Base-by-base conservation (phyloP, 2,797 vertebrate species). In the Spea hammondii region DNA sequence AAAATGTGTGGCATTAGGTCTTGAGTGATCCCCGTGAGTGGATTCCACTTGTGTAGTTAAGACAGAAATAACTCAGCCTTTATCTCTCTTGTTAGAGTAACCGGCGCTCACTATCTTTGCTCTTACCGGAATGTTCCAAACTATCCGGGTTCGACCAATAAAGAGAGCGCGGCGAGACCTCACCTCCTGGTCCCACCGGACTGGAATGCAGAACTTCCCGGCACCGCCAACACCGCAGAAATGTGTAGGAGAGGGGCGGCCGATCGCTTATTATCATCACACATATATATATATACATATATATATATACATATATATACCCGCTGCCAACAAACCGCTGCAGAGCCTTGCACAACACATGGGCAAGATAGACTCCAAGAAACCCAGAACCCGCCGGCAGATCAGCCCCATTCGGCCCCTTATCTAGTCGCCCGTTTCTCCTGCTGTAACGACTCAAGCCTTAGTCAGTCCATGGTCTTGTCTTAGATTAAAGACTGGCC, bases 21-120 rank as follows among this genome's bases (percentile, higher is more conserved):
- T 13, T 51, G 32, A 12, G 13, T 48, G 32, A 74, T 49, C 57
- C 54, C 62, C 44, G 6, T 11, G 69, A 64, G 59, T 54, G 65
- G 65, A 67, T 76, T 76, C 64, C 74, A 75, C 62, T 66, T 14
- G 13, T 53, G 17, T 6, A 65, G 54, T 13, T 6, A 12, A 46
- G 9, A 66, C 17, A 79, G 48, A 78, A 74, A 74, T 79, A 79
- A 59, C 55, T 49, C 2, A 4, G 44, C 32, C 8, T 59, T 54
- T 65, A 65, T 74, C 72, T 17, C 8, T 6, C 57, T 48, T 74
- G 45, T 60, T 44, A 7, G 65, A 53, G 45, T 46, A 65, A 55
- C 67, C 71, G 47, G 71, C 13, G 7, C 14, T 17, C n/a, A 62
- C 70, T 65, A 70, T 11, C 44, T 49, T 3, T 64, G 65, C 57